These are phyloP conservation scores for Gordius sp. DNA, from an alignment of 2,888 invertebrate genomes.

Conservation along the genomic window DNA sequence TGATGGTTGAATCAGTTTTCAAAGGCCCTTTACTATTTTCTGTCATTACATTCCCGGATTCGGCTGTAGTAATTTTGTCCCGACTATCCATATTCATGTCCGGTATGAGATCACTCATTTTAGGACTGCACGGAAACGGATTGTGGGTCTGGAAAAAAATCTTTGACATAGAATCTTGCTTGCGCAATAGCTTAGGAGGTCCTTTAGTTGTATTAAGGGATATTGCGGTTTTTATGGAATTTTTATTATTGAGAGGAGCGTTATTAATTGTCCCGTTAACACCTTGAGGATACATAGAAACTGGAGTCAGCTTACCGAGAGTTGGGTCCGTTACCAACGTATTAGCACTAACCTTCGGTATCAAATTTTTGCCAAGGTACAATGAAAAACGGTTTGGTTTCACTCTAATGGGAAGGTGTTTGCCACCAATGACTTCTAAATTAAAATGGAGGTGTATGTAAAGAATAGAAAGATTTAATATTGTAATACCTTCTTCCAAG, in stretches of 20 bases:
- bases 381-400: constrained; percentile 6
- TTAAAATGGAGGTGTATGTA: background rate
- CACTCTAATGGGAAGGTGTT: background rate
- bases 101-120: constrained; percentile 7
- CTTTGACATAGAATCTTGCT: constrained; percentile 16
- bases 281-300: background rate
- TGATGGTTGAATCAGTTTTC: no score
- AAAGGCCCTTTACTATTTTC: no score
- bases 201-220: background rate
- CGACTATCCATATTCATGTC: constrained; percentile 15
- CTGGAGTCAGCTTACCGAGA: background rate
- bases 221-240: background rate
- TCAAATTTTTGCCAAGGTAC: constrained; percentile 2
- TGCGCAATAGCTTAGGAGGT: background rate
- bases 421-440: background rate
- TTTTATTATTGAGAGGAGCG: background rate
- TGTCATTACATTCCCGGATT: no score
- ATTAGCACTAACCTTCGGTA: background rate
- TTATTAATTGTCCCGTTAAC: background rate
- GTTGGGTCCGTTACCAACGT: background rate
- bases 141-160: constrained; percentile 14
- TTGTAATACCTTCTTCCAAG: background rate
- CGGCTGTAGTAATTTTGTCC: no score
- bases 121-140: constrained; percentile 6
- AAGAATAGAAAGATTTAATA: background rate